Conservation (phyloP, 1,140 invertebrate species). For the Bathynomus jamesi region DNA sequence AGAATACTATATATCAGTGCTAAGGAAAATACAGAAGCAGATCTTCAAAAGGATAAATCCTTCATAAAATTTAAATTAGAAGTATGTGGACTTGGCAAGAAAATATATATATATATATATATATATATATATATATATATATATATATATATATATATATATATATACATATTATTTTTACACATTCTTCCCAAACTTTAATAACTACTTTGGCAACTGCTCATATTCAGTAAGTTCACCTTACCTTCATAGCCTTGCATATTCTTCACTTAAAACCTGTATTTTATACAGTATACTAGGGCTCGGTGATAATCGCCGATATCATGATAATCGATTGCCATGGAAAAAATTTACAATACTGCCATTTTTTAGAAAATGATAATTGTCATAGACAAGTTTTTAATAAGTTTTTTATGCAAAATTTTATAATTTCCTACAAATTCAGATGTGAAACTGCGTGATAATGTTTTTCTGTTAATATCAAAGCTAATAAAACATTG, state of each 20-base stretch:
- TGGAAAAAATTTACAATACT: too few relatives aligned
- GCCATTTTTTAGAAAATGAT: too few relatives aligned
- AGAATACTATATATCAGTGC: not conserved
- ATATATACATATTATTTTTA: conserved; percentile 63
- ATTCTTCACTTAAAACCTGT: not conserved
- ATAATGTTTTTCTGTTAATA: too few relatives aligned
- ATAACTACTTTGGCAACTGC: not conserved
- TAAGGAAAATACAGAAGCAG: not conserved
- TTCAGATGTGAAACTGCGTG: too few relatives aligned
- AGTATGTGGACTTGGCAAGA: not conserved
- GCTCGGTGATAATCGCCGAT: not conserved
- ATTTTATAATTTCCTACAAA: too few relatives aligned
- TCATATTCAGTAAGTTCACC: not conserved
- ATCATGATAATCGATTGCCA: too few relatives aligned
- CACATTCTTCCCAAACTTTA: conserved; percentile 41
- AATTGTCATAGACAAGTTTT: too few relatives aligned
- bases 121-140: conserved; percentile 6
- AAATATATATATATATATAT: conserved; percentile 9
- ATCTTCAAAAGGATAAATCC: not conserved
- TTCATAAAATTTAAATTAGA: too few relatives aligned
- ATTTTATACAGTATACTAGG: not conserved
- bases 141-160: conserved; percentile 19
- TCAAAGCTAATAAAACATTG: too few relatives aligned
- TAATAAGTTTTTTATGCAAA: too few relatives aligned
- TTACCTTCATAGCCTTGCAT: not conserved